Conservation (phyloP, 1,140 invertebrate species). For the Onthophagus taurus region DNA sequence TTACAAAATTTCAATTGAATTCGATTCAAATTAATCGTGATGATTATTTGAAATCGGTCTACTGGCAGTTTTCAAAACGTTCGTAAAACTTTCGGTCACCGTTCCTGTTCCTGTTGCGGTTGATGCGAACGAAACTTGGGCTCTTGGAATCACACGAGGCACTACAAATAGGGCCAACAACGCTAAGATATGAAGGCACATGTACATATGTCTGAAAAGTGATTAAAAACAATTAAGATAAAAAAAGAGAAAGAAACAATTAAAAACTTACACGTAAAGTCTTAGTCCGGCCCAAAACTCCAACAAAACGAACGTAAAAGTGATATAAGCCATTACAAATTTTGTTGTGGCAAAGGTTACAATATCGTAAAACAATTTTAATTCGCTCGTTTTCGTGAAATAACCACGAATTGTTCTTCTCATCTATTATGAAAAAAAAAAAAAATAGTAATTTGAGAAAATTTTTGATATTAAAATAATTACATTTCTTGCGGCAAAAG, state of each 20-base stretch:
- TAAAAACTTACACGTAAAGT: slow-evolving; percentile 27
- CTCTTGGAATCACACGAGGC: slow-evolving; percentile 30
- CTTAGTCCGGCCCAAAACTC: slow-evolving; percentile 49
- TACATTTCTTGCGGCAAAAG: slow-evolving; percentile 70
- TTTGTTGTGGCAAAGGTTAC: slow-evolving; percentile 70
- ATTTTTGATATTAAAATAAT: slow-evolving; percentile 20
- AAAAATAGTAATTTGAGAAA: slow-evolving; percentile 11
- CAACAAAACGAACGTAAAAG: slow-evolving; percentile 82
- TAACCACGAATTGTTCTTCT: slow-evolving; percentile 63
- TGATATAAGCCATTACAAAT: slow-evolving; percentile 73
- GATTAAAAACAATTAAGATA: not conserved
- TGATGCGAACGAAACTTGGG: slow-evolving; percentile 11
- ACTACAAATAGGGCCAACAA: slow-evolving; percentile 34
- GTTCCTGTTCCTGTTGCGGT: slow-evolving; percentile 2
- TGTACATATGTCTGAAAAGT: slow-evolving; percentile 39
- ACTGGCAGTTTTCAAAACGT: slow-evolving; percentile 14
- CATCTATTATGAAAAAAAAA: slow-evolving; percentile 43
- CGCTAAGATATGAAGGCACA: slow-evolving; percentile 40
- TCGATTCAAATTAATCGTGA: slow-evolving; percentile 19
- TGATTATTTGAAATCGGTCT: slow-evolving; percentile 22
- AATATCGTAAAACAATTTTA: slow-evolving; percentile 66
- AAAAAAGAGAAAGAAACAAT: not conserved
- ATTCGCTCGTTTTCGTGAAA: slow-evolving; percentile 54
- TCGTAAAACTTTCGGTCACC: not conserved
- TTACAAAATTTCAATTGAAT: no score